phyloP scores from a whole-genome alignment of 2,888 invertebrate species.

The Cataglyphis livida region DNA sequence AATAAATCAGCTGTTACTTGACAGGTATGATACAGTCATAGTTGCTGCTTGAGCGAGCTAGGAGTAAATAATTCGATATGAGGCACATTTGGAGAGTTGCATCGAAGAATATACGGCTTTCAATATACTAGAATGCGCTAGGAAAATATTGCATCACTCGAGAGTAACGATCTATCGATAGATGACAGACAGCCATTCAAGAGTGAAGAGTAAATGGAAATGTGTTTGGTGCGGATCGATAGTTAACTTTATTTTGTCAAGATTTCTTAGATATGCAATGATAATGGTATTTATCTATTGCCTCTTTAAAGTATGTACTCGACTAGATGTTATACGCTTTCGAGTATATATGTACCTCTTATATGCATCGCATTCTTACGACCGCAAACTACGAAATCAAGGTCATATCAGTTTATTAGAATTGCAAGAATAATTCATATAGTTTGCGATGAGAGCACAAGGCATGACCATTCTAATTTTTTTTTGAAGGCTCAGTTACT shows the following conservation, averaged over 20 bases:
- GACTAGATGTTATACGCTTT: not conserved
- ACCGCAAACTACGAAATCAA: constrained; percentile 59
- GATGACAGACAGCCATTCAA: not conserved
- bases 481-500: constrained; percentile 17
- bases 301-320: not conserved
- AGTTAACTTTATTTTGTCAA: constrained; percentile 1
- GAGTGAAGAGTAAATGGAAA: constrained; percentile 26
- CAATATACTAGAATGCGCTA: constrained; percentile 17
- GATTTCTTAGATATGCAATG: not conserved
- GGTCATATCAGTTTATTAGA: constrained; percentile 6
- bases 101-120: constrained; percentile 34
- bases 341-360: not conserved
- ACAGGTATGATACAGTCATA: constrained; percentile 55
- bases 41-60: constrained; percentile 58
- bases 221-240: not conserved
- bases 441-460: constrained; percentile 57
- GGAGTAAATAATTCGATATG: constrained; percentile 46
- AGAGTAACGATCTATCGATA: constrained; percentile 21
- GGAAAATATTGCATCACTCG: constrained; percentile 7
- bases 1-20: constrained; percentile 74
- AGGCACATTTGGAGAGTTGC: constrained; percentile 29
- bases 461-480: constrained; percentile 36
- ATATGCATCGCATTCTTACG: not conserved
- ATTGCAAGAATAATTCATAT: constrained; percentile 53
- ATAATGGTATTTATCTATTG: not conserved